phyloP scores from a whole-genome alignment of 2,888 invertebrate genomes.

The Myathropa florea region DNA sequence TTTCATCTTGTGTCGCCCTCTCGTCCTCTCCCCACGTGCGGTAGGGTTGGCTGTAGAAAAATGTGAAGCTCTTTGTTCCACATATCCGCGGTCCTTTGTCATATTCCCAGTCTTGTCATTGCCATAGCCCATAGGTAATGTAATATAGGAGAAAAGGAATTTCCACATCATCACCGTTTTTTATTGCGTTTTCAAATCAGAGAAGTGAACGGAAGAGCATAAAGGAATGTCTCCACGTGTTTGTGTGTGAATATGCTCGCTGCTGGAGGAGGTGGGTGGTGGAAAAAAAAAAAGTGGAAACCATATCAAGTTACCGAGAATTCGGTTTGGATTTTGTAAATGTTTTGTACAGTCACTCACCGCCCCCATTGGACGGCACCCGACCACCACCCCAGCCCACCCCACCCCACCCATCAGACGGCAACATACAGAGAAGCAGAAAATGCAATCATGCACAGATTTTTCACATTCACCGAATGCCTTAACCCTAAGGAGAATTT shows the following conservation, averaged over 20 bases:
- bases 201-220: constrained; percentile 21
- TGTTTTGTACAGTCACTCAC: constrained; percentile 66
- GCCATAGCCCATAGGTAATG: constrained; percentile 35
- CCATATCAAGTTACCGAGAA: constrained; percentile 63
- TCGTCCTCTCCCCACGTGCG: not conserved
- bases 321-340: constrained; percentile 57
- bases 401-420: not conserved
- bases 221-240: constrained; percentile 10
- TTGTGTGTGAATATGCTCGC: not conserved
- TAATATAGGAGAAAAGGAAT: constrained; percentile 57
- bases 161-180: constrained; percentile 69
- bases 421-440: constrained; percentile 45
- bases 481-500: constrained; percentile 59
- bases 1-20: not conserved
- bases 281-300: constrained; percentile 16
- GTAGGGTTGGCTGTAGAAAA: not conserved
- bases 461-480: constrained; percentile 76
- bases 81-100: constrained; percentile 45
- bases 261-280: not conserved
- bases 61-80: constrained; percentile 37
- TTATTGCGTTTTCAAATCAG: constrained; percentile 60
- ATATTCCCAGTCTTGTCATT: constrained; percentile 24
- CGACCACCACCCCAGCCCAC: not conserved
- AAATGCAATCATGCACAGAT: constrained; percentile 79
- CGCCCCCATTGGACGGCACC: not conserved